Percentiles rank a stretch among this genome's conserved stretches.
These are phyloP conservation scores for Ephestia elutella DNA, from an alignment of 1,140 invertebrate species.

Conservation along the genomic window DNA sequence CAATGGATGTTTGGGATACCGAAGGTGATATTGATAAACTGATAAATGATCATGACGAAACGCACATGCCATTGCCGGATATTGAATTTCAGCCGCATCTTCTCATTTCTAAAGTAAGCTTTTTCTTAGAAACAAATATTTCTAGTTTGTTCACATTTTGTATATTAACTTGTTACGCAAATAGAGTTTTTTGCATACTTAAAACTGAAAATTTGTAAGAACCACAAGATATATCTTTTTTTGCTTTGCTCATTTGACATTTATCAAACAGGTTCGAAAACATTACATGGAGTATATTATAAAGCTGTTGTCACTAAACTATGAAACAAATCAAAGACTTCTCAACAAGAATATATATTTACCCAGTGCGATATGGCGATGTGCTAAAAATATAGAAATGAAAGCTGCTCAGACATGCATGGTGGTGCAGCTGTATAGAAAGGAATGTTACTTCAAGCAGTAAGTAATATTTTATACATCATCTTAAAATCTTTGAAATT, in stretches of 20 bases:
- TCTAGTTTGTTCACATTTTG: neutral
- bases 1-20: conserved; percentile 5
- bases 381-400: conserved; percentile 65
- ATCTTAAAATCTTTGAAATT: no score
- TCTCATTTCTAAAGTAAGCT: conserved; percentile 56
- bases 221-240: no score
- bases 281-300: conserved; percentile 68
- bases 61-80: conserved; percentile 48
- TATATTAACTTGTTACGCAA: no score
- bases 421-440: conserved; percentile 61
- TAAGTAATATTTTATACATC: conserved; percentile 19
- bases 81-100: conserved; percentile 56
- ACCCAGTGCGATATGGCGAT: conserved; percentile 65
- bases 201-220: no score
- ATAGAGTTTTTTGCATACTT: no score
- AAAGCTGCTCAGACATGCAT: conserved; percentile 59
- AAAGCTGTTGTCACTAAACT: conserved; percentile 58
- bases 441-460: conserved; percentile 50
- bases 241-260: neutral
- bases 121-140: no score
- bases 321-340: conserved; percentile 56
- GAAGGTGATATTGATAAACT: conserved; percentile 33
- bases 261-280: conserved; percentile 52
- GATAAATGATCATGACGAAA: conserved; percentile 45
- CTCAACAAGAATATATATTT: conserved; percentile 60